phyloP scores from a whole-genome alignment of 2,888 invertebrate species.

The Diadegma fenestrale region DNA sequence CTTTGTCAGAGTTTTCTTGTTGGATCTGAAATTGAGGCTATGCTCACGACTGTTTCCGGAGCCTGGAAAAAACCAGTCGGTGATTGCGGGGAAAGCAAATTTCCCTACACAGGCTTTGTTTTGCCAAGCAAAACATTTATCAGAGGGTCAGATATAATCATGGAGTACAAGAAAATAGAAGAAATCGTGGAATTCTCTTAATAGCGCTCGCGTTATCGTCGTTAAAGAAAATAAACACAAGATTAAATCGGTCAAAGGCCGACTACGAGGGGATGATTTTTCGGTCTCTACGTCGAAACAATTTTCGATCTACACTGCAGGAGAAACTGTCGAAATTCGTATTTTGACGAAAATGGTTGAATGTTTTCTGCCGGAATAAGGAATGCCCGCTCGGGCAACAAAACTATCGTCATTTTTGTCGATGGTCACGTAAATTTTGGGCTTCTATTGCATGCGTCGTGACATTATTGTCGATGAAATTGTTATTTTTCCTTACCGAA shows the following conservation, averaged over 20 bases:
- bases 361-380: background rate
- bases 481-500: slow-evolving; percentile 69
- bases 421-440: background rate
- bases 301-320: slow-evolving; percentile 2
- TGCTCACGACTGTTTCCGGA: background rate
- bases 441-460: background rate
- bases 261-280: background rate
- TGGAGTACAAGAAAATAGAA: slow-evolving; percentile 9
- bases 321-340: background rate
- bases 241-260: slow-evolving; percentile 37
- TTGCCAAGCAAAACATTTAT: background rate
- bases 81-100: background rate
- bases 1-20: background rate
- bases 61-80: background rate
- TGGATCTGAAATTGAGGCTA: background rate
- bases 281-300: background rate
- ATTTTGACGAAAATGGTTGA: background rate
- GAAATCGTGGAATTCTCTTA: background rate
- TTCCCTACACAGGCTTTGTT: background rate
- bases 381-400: slow-evolving; percentile 36
- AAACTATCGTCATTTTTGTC: background rate
- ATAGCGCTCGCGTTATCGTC: slow-evolving; percentile 2
- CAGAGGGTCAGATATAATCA: background rate
- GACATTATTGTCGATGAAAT: slow-evolving; percentile 34
- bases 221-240: background rate